Conservation (phyloP, 2,888 invertebrate genomes). For the Oscheius sp. region DNA sequence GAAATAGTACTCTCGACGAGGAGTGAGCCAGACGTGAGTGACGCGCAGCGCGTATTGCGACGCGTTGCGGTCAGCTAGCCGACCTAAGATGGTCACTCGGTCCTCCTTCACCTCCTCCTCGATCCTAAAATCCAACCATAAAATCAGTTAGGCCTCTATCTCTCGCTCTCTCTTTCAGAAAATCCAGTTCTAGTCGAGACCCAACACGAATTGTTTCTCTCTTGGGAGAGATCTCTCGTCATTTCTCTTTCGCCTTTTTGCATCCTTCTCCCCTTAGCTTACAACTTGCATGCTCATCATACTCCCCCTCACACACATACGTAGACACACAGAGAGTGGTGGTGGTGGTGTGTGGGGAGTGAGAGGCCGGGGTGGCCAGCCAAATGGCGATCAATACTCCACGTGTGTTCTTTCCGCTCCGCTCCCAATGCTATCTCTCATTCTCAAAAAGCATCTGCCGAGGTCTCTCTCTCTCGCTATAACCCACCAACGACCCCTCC, state of each 20-base stretch:
- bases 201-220: neutral
- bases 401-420: constrained; percentile 29
- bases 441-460: constrained; percentile 29
- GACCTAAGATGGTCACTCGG: constrained; percentile 15
- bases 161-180: neutral
- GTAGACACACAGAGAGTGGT: too few relatives aligned
- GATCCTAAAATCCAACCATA: neutral
- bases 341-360: too few relatives aligned
- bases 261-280: constrained; percentile 9
- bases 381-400: constrained; percentile 9
- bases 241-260: neutral
- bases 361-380: too few relatives aligned
- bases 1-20: constrained; percentile 25
- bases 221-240: neutral
- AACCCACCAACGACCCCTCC: too few relatives aligned
- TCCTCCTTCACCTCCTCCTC: neutral
- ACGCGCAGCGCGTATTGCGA: constrained; percentile 21
- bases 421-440: constrained; percentile 24
- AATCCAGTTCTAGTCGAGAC: neutral
- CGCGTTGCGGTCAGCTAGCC: constrained; percentile 20
- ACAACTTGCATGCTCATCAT: constrained; percentile 25
- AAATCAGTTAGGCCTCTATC: neutral
- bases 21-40: constrained; percentile 23
- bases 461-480: neutral
- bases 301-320: neutral